phyloP scores from a whole-genome alignment of 2,113 vertebrate species.

The Corydoras sp. region DNA sequence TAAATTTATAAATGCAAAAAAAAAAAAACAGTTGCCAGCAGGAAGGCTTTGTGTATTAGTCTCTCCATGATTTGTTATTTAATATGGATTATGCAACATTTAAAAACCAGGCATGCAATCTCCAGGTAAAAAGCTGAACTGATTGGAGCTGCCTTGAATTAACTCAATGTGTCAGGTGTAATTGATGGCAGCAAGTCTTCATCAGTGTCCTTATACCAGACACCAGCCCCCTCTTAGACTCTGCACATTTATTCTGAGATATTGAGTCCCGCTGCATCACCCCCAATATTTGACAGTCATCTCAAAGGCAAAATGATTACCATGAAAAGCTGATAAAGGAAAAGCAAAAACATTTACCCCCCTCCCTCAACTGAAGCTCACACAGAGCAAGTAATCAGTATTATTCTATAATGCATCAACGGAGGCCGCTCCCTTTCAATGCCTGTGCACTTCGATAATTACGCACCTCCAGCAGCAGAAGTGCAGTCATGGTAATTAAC shows the following conservation, averaged over 20 bases:
- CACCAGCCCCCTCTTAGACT: not conserved
- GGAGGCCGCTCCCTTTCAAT: slow-evolving; percentile 30
- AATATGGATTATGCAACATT: not conserved
- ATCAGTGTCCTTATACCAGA: not conserved
- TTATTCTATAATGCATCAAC: slow-evolving; percentile 38
- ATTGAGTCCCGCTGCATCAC: not conserved
- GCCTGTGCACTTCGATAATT: slow-evolving; percentile 53
- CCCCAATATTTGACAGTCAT: not conserved
- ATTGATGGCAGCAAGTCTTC: not conserved
- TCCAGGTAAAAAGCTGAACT: not conserved
- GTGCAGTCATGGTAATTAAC: slow-evolving; percentile 63
- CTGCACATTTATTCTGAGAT: slow-evolving; percentile 5
- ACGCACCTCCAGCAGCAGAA: slow-evolving; percentile 49
- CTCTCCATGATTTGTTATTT: not conserved
- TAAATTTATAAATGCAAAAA: not conserved
- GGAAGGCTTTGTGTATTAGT: not conserved
- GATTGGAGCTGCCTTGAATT: slow-evolving; percentile 1
- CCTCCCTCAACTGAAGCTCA: slow-evolving; percentile 12
- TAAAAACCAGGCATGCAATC: not conserved
- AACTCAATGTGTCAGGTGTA: not conserved
- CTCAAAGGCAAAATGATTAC: slow-evolving; percentile 12
- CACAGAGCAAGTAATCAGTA: slow-evolving; percentile 32
- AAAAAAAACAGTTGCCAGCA: not conserved
- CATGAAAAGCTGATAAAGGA: slow-evolving; percentile 13
- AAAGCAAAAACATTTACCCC: slow-evolving; percentile 5